Evolutionary conservation across 2,797 vertebrate species (phyloP).

Genomic region (Sciaenops ocellatus): DNA sequence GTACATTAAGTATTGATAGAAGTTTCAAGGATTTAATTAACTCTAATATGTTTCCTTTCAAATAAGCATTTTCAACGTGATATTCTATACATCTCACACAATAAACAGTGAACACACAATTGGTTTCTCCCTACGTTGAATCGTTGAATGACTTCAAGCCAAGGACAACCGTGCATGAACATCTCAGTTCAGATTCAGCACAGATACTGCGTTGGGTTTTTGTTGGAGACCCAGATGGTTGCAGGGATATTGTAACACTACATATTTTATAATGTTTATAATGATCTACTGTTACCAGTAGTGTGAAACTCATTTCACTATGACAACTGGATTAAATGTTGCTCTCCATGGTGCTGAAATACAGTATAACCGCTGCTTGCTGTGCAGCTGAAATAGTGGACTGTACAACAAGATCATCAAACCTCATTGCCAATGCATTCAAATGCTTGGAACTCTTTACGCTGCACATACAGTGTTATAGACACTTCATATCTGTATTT

Average conservation of each 20-base stretch:
- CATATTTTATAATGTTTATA: neutral
- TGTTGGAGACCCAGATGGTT: neutral
- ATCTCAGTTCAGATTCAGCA: neutral
- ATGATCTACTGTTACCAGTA: neutral
- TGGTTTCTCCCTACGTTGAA: neutral
- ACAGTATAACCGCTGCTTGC: neutral
- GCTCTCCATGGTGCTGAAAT: constrained; percentile 51
- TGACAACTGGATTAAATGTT: neutral
- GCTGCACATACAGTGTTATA: neutral
- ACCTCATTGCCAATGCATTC: neutral
- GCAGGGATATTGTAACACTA: neutral
- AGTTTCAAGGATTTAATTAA: neutral
- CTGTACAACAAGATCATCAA: neutral
- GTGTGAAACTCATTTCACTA: neutral
- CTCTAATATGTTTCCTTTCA: neutral
- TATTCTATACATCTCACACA: neutral
- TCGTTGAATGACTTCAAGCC: neutral
- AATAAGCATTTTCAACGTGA: neutral
- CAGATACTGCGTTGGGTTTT: neutral
- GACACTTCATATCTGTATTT: neutral
- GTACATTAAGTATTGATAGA: neutral
- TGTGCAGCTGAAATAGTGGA: neutral
- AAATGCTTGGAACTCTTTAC: neutral
- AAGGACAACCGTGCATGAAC: neutral
- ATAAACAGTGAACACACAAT: neutral